Percentiles rank a stretch among this genome's conserved stretches.
Evolutionary conservation across 2,797 vertebrate genomes (phyloP).

Genomic region (Microctenopoma stevenorrisi): DNA sequence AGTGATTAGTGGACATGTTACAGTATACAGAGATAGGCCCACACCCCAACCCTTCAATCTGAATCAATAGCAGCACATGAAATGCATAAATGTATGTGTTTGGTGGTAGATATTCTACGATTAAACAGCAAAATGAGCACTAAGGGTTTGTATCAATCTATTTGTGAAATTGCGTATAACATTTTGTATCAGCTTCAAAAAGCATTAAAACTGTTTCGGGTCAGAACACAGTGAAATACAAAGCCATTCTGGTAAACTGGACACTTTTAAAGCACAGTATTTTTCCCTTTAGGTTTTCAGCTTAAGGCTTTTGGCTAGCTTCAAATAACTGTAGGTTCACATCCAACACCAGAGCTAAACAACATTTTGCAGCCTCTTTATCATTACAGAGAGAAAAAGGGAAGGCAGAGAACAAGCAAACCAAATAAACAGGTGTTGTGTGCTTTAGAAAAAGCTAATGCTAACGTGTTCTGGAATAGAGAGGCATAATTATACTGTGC

Average conservation of each 20-base stretch:
- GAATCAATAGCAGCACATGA: slow-evolving; percentile 57
- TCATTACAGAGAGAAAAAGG: slow-evolving; percentile 59
- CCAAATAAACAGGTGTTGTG: slow-evolving; percentile 88
- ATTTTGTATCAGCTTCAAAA: slow-evolving; percentile 31
- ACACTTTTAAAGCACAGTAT: slow-evolving; percentile 39
- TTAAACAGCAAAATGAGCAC: slow-evolving; percentile 28
- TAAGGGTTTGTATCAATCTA: slow-evolving; percentile 15
- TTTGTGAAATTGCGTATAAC: slow-evolving; percentile 9
- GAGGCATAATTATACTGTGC: slow-evolving; percentile 86
- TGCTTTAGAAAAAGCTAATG: slow-evolving; percentile 84
- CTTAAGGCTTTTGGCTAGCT: slow-evolving; percentile 66
- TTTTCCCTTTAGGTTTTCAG: slow-evolving; percentile 61
- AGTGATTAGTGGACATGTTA: slow-evolving; percentile 80
- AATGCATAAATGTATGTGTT: slow-evolving; percentile 41
- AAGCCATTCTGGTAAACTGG: slow-evolving; percentile 36
- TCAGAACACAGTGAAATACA: slow-evolving; percentile 15
- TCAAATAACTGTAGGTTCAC: slow-evolving; percentile 59
- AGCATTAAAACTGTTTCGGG: background rate
- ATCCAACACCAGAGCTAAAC: slow-evolving; percentile 61
- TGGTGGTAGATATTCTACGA: slow-evolving; percentile 34
- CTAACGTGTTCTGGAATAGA: slow-evolving; percentile 87
- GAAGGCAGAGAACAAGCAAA: slow-evolving; percentile 77
- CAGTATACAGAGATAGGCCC: slow-evolving; percentile 76
- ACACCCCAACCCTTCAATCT: slow-evolving; percentile 60
- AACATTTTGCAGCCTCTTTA: slow-evolving; percentile 73